Evolutionary conservation across 1,140 invertebrate genomes (phyloP), one percentile per base, ranked within the genome.

Genomic region (Lasioglossum baleicum): DNA sequence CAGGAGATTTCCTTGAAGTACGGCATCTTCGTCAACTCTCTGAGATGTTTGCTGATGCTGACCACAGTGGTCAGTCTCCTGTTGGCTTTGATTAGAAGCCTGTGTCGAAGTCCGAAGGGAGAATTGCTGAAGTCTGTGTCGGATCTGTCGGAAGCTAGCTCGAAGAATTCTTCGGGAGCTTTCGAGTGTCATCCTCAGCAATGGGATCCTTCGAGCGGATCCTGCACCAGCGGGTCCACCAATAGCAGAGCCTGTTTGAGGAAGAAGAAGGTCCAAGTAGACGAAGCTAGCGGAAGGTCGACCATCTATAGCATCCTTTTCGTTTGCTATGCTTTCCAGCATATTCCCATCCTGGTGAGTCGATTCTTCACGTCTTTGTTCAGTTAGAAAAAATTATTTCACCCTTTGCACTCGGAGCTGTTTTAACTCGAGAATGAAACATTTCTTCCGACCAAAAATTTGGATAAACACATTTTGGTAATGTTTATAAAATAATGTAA

Each of bases 271-370:
- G 65, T 90, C 15, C 81, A 87, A 48, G 84, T 89, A 48, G 86
- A 90, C 80, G 87, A 91, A 81, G 75, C 90, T 81, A 90, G 91
- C 48, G 91, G 94, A 42, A 93, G 91, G 89, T 85, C 92, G 0
- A 93, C 94, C 0, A 92, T 93, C 10, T 90, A 92, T 78, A 92
- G 92, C 61, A 90, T 94, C 17, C 89, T 94, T 13, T 90, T 92
- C 58, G 90, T 94, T 17, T 93, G 92, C 79, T 94, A 94, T 85
- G 74, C 92, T 42, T 90, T 94, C 60, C 93, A 94, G 81, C 93
- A 94, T 80, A 83, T 94, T 7, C 94, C 94, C 1, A 88, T 94
- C 51, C 78, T 94, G 92, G 94, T 94, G 84, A 94, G 56, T 58
- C 56, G 17, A n/a, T 53, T 53, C 51, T 7, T 15, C 51, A n/a